Conservation (phyloP, 2,113 vertebrate species). For the Microcebus jonahi region DNA sequence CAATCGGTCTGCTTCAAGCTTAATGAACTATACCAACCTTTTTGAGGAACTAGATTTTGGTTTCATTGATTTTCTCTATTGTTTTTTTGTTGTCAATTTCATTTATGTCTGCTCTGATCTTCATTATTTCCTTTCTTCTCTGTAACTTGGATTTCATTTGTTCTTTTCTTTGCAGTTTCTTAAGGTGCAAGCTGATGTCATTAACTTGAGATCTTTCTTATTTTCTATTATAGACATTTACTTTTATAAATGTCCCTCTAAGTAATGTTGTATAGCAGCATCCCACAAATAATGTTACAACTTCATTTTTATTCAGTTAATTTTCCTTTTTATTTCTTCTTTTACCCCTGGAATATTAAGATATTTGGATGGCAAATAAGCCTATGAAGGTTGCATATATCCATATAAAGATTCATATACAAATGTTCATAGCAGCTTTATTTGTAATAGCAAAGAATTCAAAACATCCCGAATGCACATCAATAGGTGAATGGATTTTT, state of each 20-base stretch:
- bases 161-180: neutral
- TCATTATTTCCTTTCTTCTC: neutral
- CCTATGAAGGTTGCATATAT: neutral
- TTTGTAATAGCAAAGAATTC: neutral
- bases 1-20: neutral
- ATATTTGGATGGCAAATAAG: neutral
- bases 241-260: neutral
- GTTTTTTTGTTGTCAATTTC: neutral
- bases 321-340: slow-evolving; percentile 8
- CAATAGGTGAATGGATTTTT: neutral
- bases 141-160: neutral
- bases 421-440: neutral
- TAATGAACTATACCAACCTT: neutral
- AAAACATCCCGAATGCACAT: neutral
- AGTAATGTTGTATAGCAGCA: neutral
- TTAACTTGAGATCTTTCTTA: neutral
- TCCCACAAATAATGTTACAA: neutral
- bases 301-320: slow-evolving; percentile 39
- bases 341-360: neutral
- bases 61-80: neutral
- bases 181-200: neutral
- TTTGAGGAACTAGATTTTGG: neutral
- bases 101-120: neutral
- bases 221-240: neutral
- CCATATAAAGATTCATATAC: neutral